Percentiles rank a stretch among this genome's conserved stretches.
Conservation (phyloP, 2,797 vertebrate species). For the Manis crassicaudata region DNA sequence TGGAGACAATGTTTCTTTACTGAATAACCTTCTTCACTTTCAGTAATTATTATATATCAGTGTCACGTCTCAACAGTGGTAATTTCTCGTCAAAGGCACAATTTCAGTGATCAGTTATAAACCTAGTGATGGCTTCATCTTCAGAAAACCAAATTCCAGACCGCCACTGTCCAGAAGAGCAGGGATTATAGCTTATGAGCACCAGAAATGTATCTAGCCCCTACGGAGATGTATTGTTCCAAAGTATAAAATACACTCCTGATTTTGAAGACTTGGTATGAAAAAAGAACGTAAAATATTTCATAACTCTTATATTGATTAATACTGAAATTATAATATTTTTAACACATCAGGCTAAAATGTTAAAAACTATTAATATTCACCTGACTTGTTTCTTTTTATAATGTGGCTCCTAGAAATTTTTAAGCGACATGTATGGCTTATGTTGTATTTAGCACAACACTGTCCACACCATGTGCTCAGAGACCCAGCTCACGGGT, state of each 20-base stretch:
- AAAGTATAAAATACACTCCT: background rate
- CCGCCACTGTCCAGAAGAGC: background rate
- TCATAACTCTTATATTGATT: slow-evolving; percentile 13
- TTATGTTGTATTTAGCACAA: background rate
- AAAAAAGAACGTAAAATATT: background rate
- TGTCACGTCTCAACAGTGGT: background rate
- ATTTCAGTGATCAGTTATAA: background rate
- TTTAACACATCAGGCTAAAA: background rate
- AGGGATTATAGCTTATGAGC: background rate
- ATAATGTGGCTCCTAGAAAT: background rate
- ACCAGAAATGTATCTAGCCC: background rate
- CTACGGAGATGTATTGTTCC: background rate
- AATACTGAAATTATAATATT: background rate
- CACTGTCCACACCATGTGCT: background rate
- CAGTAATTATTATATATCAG: background rate
- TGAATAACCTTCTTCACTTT: background rate
- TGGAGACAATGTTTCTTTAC: background rate
- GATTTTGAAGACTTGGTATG: background rate
- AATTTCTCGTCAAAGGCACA: slow-evolving; percentile 27
- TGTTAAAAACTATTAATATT: background rate
- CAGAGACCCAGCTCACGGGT: background rate
- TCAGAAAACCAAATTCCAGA: background rate
- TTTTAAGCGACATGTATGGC: background rate
- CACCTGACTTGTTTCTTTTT: background rate
- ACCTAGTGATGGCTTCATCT: background rate